Evolutionary conservation across 1,140 invertebrate species (phyloP).

Genomic region (Megalopta genalis): DNA sequence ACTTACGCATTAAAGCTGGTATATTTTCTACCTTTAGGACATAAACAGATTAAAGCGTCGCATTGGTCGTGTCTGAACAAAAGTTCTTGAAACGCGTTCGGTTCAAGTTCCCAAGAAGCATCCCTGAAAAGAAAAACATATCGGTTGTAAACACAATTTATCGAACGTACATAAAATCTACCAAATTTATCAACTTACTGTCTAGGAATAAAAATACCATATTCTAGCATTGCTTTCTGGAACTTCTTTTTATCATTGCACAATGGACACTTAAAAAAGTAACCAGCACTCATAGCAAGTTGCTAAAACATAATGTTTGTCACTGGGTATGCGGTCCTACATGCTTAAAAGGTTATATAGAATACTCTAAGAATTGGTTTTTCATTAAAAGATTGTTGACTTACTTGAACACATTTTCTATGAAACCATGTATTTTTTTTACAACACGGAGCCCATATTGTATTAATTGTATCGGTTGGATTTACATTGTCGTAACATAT

Average conservation of each 20-base stretch:
- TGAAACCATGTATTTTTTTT: conserved; percentile 84
- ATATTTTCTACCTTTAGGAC: conserved; percentile 81
- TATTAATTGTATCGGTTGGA: conserved; percentile 70
- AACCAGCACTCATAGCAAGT: conserved; percentile 83
- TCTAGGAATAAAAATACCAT: conserved; percentile 85
- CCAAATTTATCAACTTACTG: conserved; percentile 75
- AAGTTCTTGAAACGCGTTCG: conserved; percentile 84
- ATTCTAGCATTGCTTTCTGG: conserved; percentile 82
- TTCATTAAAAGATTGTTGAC: background rate
- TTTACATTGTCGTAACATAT: conserved; percentile 82
- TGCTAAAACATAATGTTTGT: conserved; percentile 75
- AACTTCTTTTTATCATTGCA: conserved; percentile 84
- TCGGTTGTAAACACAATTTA: background rate
- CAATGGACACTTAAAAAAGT: conserved; percentile 86
- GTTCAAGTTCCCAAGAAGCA: conserved; percentile 86
- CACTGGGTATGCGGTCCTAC: background rate
- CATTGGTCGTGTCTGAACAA: conserved; percentile 82
- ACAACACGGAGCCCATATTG: conserved; percentile 84
- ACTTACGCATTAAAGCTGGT: conserved; percentile 80
- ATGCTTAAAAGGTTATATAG: background rate
- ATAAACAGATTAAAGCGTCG: conserved; percentile 81
- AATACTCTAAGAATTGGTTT: conserved; percentile 5
- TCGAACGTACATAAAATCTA: background rate
- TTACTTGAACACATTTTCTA: conserved; percentile 82
- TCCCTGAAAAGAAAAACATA: conserved; percentile 77